Conservation (phyloP, 2,888 invertebrate genomes). For the Drosophila acutilabella region DNA sequence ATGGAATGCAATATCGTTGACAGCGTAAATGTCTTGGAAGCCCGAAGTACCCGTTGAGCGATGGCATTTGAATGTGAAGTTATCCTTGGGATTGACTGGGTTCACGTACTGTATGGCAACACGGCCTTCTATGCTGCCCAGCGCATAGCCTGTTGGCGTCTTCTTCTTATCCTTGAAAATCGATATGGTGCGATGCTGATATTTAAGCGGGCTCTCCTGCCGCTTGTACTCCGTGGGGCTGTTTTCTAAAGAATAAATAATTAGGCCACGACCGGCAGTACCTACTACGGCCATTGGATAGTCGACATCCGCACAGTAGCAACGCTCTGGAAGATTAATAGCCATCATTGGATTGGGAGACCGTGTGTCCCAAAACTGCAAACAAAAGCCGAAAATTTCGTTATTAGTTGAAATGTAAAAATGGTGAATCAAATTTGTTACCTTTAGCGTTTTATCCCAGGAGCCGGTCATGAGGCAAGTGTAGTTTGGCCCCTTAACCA, state of each 20-base stretch:
- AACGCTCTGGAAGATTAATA: conserved; percentile 95
- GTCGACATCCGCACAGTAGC: conserved; percentile 98
- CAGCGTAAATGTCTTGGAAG: conserved; percentile 89
- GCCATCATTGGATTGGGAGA: conserved; percentile 95
- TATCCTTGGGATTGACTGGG: conserved; percentile 97
- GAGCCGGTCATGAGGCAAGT: conserved; percentile 99
- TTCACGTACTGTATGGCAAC: conserved; percentile 99
- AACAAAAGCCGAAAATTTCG: neutral
- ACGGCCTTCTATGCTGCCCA: conserved; percentile 98
- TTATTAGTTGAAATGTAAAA: neutral
- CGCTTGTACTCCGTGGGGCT: conserved; percentile 97
- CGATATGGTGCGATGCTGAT: conserved; percentile 97
- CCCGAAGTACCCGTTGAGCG: conserved; percentile 91
- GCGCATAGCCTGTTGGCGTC: conserved; percentile 94
- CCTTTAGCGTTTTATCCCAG: conserved; percentile 98
- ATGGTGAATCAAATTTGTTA: conserved; percentile 70
- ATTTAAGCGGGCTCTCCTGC: conserved; percentile 96
- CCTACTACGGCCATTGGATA: conserved; percentile 99
- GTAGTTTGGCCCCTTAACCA: conserved; percentile 98
- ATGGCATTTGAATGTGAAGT: conserved; percentile 99
- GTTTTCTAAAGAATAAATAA: conserved; percentile 97
- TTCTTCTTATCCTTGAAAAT: conserved; percentile 98
- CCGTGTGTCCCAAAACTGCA: conserved; percentile 98
- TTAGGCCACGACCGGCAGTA: conserved; percentile 95
- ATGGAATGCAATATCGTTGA: conserved; percentile 98